These are phyloP conservation scores for Liposcelis brunnea DNA, from an alignment of 2,888 invertebrate genomes.

Conservation along the genomic window DNA sequence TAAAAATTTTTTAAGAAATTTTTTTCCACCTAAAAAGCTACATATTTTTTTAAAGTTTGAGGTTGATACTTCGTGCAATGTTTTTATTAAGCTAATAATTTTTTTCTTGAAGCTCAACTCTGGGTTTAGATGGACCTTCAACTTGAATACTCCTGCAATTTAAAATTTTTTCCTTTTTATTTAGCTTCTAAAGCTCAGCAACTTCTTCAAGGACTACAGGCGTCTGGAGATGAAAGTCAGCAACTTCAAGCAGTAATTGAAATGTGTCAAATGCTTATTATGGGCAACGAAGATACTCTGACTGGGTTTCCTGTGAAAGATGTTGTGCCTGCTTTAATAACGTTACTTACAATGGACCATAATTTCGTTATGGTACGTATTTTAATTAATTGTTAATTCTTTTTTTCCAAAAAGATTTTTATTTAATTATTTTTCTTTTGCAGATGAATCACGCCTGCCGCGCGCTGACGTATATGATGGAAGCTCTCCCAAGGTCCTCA, in stretches of 20 bases:
- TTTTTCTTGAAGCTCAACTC: conserved; percentile 3
- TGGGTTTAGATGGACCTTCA: no score
- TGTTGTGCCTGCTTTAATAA: conserved; percentile 88
- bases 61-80: no score
- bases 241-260: conserved; percentile 93
- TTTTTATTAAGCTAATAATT: no score
- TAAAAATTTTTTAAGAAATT: no score
- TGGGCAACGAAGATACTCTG: conserved; percentile 97
- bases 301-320: conserved; percentile 98
- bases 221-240: conserved; percentile 86
- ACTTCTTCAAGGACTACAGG: conserved; percentile 76
- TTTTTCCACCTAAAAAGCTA: no score
- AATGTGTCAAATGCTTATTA: conserved; percentile 96
- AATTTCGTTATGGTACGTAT: conserved; percentile 91
- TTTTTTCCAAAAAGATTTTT: conserved; percentile 7
- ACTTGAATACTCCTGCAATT: neutral
- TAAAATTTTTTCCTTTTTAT: conserved; percentile 6
- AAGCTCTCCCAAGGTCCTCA: conserved; percentile 90
- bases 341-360: conserved; percentile 86
- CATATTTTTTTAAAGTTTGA: no score
- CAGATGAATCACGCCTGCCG: conserved; percentile 98
- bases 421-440: conserved; percentile 15
- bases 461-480: conserved; percentile 97
- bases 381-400: neutral
- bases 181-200: conserved; percentile 84